Conservation (phyloP, 2,797 vertebrate genomes). For the Acrocephalus scirpaceus region DNA sequence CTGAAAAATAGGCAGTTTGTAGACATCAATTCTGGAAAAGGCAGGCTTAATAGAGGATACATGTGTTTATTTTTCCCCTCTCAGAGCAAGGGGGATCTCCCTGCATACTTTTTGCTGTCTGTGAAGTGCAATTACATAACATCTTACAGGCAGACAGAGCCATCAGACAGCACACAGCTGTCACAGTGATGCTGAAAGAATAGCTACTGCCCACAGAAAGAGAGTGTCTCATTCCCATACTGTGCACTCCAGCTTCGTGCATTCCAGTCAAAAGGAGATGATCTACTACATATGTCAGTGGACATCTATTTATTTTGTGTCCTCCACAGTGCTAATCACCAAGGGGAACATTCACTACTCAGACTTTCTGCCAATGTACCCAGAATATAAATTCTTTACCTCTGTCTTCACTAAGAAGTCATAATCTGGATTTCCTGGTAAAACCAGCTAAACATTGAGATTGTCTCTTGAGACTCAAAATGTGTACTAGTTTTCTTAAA, state of each 20-base stretch:
- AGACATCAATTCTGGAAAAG: neutral
- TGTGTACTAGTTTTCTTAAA: neutral
- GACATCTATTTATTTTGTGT: neutral
- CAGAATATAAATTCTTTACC: neutral
- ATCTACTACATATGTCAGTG: neutral
- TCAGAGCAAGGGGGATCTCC: conserved; percentile 36
- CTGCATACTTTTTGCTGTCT: conserved; percentile 5
- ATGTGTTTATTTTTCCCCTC: neutral
- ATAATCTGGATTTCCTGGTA: neutral
- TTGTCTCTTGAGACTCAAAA: neutral
- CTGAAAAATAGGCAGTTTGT: neutral
- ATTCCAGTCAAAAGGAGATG: neutral
- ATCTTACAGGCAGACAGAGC: conserved; percentile 33
- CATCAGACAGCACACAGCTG: conserved; percentile 45
- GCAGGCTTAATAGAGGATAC: neutral
- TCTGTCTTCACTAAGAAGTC: neutral
- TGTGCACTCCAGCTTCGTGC: neutral
- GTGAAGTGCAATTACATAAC: conserved; percentile 31
- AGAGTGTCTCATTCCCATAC: conserved; percentile 54
- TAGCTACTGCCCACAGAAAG: conserved; percentile 24
- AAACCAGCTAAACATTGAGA: neutral
- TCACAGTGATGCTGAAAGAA: conserved; percentile 48
- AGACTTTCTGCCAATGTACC: neutral
- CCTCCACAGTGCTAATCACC: neutral
- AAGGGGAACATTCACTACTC: neutral